Base-by-base conservation (phyloP, 2,113 vertebrate species). In the Carlito syrichta region DNA sequence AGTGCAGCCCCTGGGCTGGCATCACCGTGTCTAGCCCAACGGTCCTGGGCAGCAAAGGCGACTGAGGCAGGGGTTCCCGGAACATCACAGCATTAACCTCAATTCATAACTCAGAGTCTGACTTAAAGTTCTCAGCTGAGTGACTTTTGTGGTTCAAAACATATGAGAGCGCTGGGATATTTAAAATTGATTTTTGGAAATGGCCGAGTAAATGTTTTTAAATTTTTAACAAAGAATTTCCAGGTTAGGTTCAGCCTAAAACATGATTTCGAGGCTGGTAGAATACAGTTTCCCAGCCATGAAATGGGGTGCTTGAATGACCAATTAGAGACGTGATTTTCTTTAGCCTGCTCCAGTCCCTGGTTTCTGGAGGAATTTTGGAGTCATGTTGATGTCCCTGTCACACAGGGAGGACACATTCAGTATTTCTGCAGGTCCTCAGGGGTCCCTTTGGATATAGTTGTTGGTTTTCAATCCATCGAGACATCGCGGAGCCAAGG, bases 111-210 rank as follows among this genome's bases (percentile, higher is more conserved):
- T 92, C 78, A 77, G 52, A 25, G 66, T 84, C 45, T 86, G 86
- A 94, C 27, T 32, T 76, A 22, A 32, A 40, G 32, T 62, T 89
- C 86, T 62, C 45, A 82, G 62, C n/a, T 3, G 66, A 76, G n/a
- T 54, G 58, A 79, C 22, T 79, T 93, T 63, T 89, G 45, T 87
- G 74, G 71, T 81, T 96, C 86, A 93, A 52, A 83, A 48, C 52
- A 76, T n/a, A 60, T 25, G 77, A 86, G 62, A 23, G 3, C 56
- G 56, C 52, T 22, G 45, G 43, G 62, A 40, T 88, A 86, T 48
- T 89, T 86, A 84, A 94, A 88, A 86, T 8, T 52, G 52, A 58
- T 63, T 91, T 96, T 92, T 79, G 27, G 76, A 97, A 96, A 88
- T 50, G 32, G 38, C 50, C 68, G 91, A 84, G 50, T 74, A 60